Percentiles rank a stretch among this genome's conserved stretches.
These are phyloP conservation scores for Metaphire vulgaris DNA, from an alignment of 1,140 invertebrate species.

Conservation along the genomic window DNA sequence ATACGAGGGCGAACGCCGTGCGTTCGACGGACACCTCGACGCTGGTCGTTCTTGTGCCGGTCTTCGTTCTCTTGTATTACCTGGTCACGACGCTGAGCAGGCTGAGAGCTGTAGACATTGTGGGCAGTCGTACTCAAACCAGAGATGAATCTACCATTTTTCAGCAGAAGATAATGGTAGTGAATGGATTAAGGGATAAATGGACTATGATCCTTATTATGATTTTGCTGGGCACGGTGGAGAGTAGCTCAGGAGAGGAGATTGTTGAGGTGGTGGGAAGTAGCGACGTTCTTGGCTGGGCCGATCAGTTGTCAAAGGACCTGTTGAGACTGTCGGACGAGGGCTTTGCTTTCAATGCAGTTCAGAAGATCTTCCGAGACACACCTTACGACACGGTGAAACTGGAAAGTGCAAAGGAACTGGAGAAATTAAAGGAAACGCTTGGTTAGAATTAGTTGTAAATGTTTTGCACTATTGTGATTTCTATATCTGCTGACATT, in stretches of 20 bases:
- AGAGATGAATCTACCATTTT: constrained; percentile 10
- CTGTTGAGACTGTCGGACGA: background rate
- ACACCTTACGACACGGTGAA: background rate
- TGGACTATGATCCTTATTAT: no score
- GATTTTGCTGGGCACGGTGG: background rate
- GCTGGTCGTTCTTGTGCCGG: background rate
- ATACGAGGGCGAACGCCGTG: constrained; percentile 5
- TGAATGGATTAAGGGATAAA: no score
- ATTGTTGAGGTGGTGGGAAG: background rate
- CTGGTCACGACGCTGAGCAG: background rate
- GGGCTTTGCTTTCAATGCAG: background rate
- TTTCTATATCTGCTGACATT: background rate
- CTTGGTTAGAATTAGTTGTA: background rate
- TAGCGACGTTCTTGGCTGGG: background rate
- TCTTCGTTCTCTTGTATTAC: background rate
- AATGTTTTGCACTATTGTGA: no score
- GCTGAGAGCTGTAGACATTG: background rate
- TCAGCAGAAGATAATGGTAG: no score
- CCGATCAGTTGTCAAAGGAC: background rate
- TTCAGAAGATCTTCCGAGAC: constrained; percentile 3
- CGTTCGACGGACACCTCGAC: background rate
- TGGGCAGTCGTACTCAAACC: background rate
- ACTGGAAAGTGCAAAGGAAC: background rate
- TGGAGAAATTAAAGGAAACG: constrained; percentile 5
- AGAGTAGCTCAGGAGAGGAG: background rate